Evolutionary conservation across 2,888 invertebrate genomes (phyloP).

Genomic region (Drosophila neonasuta): DNA sequence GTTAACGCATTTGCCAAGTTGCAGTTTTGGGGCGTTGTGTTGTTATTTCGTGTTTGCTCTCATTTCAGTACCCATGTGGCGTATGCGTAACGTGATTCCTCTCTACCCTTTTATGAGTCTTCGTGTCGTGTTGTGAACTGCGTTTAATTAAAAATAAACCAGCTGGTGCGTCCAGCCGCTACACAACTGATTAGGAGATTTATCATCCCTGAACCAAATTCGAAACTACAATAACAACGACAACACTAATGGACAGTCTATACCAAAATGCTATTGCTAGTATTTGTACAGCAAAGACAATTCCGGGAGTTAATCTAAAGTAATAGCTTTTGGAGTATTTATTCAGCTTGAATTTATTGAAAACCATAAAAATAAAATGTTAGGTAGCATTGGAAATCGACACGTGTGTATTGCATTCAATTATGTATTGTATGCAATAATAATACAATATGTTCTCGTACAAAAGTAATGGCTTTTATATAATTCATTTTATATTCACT

Average conservation of each 20-base stretch:
- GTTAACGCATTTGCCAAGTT: slow-evolving; percentile 67
- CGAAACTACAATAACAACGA: slow-evolving; percentile 9
- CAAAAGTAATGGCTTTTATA: too few relatives aligned
- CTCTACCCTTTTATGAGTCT: slow-evolving; percentile 57
- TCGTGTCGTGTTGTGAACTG: slow-evolving; percentile 30
- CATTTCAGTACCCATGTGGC: slow-evolving; percentile 25
- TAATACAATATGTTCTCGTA: too few relatives aligned
- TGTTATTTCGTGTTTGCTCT: slow-evolving; percentile 18
- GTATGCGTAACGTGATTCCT: slow-evolving; percentile 51
- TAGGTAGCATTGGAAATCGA: too few relatives aligned
- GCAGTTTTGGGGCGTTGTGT: slow-evolving; percentile 44
- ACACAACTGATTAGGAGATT: slow-evolving; percentile 56
- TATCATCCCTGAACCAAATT: slow-evolving; percentile 2
- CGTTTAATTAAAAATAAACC: slow-evolving; percentile 73
- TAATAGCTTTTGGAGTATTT: slow-evolving; percentile 41
- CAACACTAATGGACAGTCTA: slow-evolving; percentile 17
- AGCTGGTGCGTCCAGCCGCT: slow-evolving; percentile 24
- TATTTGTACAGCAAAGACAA: slow-evolving; percentile 10
- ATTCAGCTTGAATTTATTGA: background rate
- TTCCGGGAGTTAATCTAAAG: slow-evolving; percentile 48
- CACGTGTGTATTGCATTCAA: too few relatives aligned
- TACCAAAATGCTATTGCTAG: background rate
- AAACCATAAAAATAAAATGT: background rate
- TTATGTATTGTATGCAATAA: too few relatives aligned
- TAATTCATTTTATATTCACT: too few relatives aligned